These are phyloP conservation scores for Eonycteris spelaea DNA, from an alignment of 2,113 vertebrate genomes.

Conservation along the genomic window DNA sequence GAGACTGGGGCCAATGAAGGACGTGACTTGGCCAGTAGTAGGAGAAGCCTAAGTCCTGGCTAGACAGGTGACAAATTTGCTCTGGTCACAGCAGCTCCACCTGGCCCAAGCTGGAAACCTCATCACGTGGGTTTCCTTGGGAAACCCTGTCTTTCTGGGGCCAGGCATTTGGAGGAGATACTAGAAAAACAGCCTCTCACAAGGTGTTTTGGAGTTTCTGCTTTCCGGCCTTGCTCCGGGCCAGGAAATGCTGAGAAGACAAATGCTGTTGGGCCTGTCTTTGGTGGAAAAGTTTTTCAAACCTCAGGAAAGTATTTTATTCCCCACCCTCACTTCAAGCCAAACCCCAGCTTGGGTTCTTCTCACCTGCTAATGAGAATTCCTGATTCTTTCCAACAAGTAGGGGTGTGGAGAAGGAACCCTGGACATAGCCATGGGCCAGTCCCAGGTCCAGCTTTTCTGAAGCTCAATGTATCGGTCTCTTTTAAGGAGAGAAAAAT, in stretches of 20 bases:
- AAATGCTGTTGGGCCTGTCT: neutral
- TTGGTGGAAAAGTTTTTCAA: neutral
- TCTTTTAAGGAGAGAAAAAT: neutral
- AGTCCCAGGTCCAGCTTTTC: neutral
- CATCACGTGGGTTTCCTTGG: neutral
- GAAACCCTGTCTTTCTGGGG: neutral
- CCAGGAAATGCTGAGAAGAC: neutral
- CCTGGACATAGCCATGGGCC: neutral
- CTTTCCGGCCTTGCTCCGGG: neutral
- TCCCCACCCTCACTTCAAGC: neutral
- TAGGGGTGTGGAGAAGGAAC: no score
- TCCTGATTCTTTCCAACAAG: neutral
- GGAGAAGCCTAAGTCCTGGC: neutral
- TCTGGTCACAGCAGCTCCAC: neutral
- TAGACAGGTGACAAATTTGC: neutral
- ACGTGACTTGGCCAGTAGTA: fast-evolving
- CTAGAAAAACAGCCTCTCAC: neutral
- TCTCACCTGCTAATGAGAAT: conserved; percentile 2
- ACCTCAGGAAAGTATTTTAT: neutral
- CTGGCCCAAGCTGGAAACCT: neutral
- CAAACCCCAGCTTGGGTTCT: neutral
- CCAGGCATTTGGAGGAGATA: neutral
- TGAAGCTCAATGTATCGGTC: neutral
- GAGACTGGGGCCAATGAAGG: fast-evolving
- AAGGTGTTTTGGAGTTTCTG: neutral